Base-by-base conservation (phyloP, 2,113 vertebrate species). In the Lophura nycthemera region DNA sequence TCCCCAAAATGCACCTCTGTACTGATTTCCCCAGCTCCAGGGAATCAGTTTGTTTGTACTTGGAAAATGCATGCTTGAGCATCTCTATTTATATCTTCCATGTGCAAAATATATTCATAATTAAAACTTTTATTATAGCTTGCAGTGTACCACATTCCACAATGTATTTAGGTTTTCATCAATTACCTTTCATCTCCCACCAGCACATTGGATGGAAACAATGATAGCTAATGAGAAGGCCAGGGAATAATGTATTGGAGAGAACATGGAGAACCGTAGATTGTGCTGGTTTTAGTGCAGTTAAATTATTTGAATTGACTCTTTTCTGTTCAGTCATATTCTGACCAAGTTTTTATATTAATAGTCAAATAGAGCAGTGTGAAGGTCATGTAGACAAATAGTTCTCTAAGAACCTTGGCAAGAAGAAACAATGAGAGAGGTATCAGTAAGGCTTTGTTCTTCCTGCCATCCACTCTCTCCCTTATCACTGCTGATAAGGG, bases 121-220 rank as follows among this genome's bases (percentile, higher is more conserved):
- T 95, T 89, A 88, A 74, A n/a, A 25, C 27, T 63, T 71, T 60
- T 86, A 70, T 85, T 87, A 30, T 16, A 56, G 88, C 57, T 75
- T 34, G 57, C 65, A 61, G 11, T 42, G 83, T 1, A 6, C 38
- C 69, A 22, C 56, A 19, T 48, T 83, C 69, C 79, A 74, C 47
- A 7, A 43, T 6, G 73, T 32, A 80, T 86, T 90, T 77, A 40
- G 78, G 75, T 87, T 95, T 45, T 81, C 32, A 75, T 87, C 76
- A 90, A 47, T 83, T 79, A 65, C 30, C 60, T 92, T 91, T 88
- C 66, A 92, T 96, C 71, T 94, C 74, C 60, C 93, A 90, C 45
- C 57, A 67, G 52, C 65, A 27, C 30, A 36, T 1, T 67, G 42
- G 75, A 50, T 83, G 70, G 85, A 88, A 93, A 78, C 42, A n/a